Base-by-base conservation (phyloP, 2,113 vertebrate species). In the Cromileptes altivelis region DNA sequence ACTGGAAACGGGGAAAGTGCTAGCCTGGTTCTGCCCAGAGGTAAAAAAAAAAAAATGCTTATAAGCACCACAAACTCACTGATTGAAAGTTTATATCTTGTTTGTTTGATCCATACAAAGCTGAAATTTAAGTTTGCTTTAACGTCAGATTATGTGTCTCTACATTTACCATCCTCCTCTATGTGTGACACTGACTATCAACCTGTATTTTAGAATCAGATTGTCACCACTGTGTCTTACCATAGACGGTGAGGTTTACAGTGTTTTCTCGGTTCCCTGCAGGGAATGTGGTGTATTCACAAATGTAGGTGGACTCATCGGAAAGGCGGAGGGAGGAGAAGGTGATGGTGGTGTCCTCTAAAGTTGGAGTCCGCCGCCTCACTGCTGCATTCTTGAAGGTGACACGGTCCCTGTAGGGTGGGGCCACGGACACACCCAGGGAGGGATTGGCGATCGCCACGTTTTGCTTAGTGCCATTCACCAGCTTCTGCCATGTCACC, bases 401-500 rank as follows among this genome's bases (percentile, higher is more conserved):
- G 81, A 99, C 97, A 0, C 98, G 91, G n/a, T 97, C 96, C 25
- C 96, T 96, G 91, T 98, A 99, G 3, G 97, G 96, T 0, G 90
- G 87, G 52, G 99, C 96, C 92, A 99, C 97, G 0, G 98, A 99
- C 76, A 99, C 96, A 0, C 98, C 98, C 93, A 99, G 96, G 69
- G 95, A 92, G 0, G 98, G 98, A 90, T 99, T 99, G 87, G 95
- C 99, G 75, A 99, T 98, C 47, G 98, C 98, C 91, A 99, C 96
- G 1, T 99, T 99, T 93, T 99, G 97, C 93, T 99, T 99, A 56
- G 96, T 94, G 91, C 97, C 96, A 0, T 99, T 99, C 77, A 96
- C 96, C 89, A 97, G 91, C 85, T 99, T 99, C 92, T 99, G 98
- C 98, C 98, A 99, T 0, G 98, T 99, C 80, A 99, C 97, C 95